Evolutionary conservation across 2,797 vertebrate species (phyloP).

Genomic region (Micromesistius poutassou): DNA sequence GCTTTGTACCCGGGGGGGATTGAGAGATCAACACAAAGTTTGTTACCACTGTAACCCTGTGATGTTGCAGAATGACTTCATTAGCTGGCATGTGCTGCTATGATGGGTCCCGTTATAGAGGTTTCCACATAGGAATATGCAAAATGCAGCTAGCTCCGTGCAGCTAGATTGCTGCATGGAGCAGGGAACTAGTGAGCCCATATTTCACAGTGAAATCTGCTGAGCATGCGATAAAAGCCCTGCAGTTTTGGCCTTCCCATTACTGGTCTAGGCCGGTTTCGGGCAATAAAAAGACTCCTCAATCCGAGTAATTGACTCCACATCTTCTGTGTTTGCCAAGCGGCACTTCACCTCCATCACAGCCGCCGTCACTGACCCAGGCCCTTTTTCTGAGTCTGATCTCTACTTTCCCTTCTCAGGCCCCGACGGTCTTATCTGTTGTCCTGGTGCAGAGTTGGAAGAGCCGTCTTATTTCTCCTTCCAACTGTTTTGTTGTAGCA

Average conservation of each 20-base stretch:
- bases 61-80: background rate
- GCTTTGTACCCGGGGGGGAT: background rate
- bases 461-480: too few relatives aligned
- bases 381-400: background rate
- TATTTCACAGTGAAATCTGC: conserved; percentile 72
- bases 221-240: conserved; percentile 60
- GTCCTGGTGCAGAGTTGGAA: too few relatives aligned
- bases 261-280: conserved; percentile 50
- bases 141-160: conserved; percentile 1
- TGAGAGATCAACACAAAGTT: background rate
- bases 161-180: conserved; percentile 21
- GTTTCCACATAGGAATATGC: background rate
- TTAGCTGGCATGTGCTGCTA: background rate
- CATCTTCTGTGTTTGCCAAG: conserved; percentile 49
- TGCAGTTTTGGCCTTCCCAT: conserved; percentile 62
- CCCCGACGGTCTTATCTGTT: too few relatives aligned
- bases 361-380: background rate
- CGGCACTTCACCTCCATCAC: conserved; percentile 31
- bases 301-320: conserved; percentile 68
- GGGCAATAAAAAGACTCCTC: conserved; percentile 67
- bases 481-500: too few relatives aligned
- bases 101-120: background rate
- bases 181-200: conserved; percentile 46
- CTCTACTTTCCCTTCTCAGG: too few relatives aligned
- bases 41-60: background rate